A percentile compares a stretch with the other conserved stretches of the same genome.
Conservation (phyloP, 2,797 vertebrate species). For the Muraenolepis orangiensis region DNA sequence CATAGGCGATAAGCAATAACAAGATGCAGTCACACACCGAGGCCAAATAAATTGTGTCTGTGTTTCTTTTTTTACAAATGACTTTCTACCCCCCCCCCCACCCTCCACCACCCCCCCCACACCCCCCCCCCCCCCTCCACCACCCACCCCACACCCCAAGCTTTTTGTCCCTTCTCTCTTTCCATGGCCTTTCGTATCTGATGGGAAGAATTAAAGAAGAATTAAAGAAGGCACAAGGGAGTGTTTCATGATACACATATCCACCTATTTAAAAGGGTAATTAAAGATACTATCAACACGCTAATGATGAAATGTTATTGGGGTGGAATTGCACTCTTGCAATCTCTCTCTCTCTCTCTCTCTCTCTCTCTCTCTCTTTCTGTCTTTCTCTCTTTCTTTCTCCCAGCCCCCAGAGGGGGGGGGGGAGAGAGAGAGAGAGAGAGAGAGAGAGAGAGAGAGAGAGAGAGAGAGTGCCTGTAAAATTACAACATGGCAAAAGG, state of each 20-base stretch:
- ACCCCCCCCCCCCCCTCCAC: too few relatives aligned
- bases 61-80: constrained; percentile 58
- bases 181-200: constrained; percentile 63
- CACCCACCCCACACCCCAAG: not conserved
- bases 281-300: constrained; percentile 76
- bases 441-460: too few relatives aligned
- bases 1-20: constrained; percentile 65
- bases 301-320: constrained; percentile 71
- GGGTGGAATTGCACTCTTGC: constrained; percentile 46
- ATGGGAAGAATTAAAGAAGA: constrained; percentile 72
- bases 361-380: too few relatives aligned
- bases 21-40: constrained; percentile 57
- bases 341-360: constrained; percentile 25
- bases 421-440: too few relatives aligned
- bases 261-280: constrained; percentile 77
- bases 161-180: constrained; percentile 66
- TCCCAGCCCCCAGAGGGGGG: too few relatives aligned
- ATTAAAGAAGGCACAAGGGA: constrained; percentile 68
- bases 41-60: constrained; percentile 58
- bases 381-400: too few relatives aligned
- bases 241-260: constrained; percentile 75
- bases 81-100: too few relatives aligned
- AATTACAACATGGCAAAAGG: too few relatives aligned
- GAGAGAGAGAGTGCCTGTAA: too few relatives aligned
- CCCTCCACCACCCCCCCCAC: constrained; percentile 28